Percentiles rank a stretch among this genome's conserved stretches.
phyloP scores from a whole-genome alignment of 2,888 invertebrate species.

The Lysandra bellargus region DNA sequence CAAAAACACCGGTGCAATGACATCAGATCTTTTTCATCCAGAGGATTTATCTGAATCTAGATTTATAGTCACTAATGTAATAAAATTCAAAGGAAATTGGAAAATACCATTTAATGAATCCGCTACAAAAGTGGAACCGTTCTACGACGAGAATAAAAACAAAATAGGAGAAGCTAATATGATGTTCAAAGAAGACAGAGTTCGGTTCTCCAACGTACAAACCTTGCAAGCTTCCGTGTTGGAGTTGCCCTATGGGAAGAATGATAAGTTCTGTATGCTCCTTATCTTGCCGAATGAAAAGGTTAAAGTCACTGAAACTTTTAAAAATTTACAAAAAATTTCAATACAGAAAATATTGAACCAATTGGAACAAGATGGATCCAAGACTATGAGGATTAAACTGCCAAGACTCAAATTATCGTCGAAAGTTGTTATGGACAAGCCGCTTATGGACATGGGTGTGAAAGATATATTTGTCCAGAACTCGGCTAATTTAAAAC shows the following conservation, averaged over 20 bases:
- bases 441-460: constrained; percentile 82
- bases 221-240: constrained; percentile 81
- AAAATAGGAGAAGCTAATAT: constrained; percentile 83
- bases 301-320: constrained; percentile 69
- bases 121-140: constrained; percentile 77
- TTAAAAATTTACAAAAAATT: constrained; percentile 69
- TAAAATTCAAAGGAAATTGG: constrained; percentile 88
- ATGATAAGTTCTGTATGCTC: constrained; percentile 81
- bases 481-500: constrained; percentile 76
- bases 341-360: constrained; percentile 76
- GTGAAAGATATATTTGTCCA: constrained; percentile 83
- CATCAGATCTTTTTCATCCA: constrained; percentile 66
- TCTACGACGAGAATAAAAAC: constrained; percentile 80
- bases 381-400: constrained; percentile 82
- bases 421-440: constrained; percentile 82
- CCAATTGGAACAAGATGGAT: constrained; percentile 70
- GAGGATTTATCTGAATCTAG: constrained; percentile 79
- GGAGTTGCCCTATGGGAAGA: constrained; percentile 85
- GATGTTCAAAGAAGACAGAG: constrained; percentile 85
- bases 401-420: constrained; percentile 83
- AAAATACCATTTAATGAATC: constrained; percentile 81
- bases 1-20: constrained; percentile 61
- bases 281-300: constrained; percentile 82
- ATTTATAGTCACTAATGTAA: constrained; percentile 84
- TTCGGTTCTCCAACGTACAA: constrained; percentile 79